phyloP scores from a whole-genome alignment of 2,888 invertebrate species.

The Torymus aiolomorphi region DNA sequence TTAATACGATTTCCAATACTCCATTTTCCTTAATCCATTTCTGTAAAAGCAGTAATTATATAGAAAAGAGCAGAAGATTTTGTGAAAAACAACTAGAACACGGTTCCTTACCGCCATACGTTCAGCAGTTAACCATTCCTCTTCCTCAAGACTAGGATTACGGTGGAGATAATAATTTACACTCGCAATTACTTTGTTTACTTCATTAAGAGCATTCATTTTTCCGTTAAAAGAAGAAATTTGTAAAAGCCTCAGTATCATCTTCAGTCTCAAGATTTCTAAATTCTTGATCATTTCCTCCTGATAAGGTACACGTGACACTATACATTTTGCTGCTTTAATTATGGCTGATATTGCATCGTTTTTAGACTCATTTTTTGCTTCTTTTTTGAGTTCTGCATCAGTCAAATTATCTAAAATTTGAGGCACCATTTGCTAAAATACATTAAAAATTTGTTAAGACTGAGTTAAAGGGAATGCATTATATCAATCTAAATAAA shows the following conservation, averaged over 20 bases:
- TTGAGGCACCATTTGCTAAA: constrained; percentile 91
- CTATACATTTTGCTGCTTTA: constrained; percentile 92
- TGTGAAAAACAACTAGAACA: background rate
- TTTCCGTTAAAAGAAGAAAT: constrained; percentile 99
- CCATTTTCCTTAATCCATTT: constrained; percentile 97
- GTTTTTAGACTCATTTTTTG: constrained; percentile 96
- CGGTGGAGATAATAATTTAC: constrained; percentile 92
- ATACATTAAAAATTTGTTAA: constrained; percentile 28
- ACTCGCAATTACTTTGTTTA: constrained; percentile 95
- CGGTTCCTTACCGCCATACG: constrained; percentile 89
- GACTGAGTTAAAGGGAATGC: background rate
- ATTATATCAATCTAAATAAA: constrained; percentile 13
- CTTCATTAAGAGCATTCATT: constrained; percentile 99
- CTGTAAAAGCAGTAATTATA: constrained; percentile 73
- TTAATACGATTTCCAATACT: constrained; percentile 94
- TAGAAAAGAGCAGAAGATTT: background rate
- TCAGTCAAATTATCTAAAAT: constrained; percentile 95
- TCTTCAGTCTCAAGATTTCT: constrained; percentile 96
- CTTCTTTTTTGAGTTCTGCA: constrained; percentile 96
- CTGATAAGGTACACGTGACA: constrained; percentile 88
- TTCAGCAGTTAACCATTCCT: constrained; percentile 94
- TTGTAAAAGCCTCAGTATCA: constrained; percentile 95
- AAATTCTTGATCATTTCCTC: constrained; percentile 88
- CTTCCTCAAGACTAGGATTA: constrained; percentile 85
- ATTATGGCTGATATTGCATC: constrained; percentile 97